A percentile compares a stretch with the other conserved stretches of the same genome.
Evolutionary conservation across 30 jellyfish, hydroid and myxozoan species (phyloP).

Genomic region (Turritopsis dohrnii): DNA sequence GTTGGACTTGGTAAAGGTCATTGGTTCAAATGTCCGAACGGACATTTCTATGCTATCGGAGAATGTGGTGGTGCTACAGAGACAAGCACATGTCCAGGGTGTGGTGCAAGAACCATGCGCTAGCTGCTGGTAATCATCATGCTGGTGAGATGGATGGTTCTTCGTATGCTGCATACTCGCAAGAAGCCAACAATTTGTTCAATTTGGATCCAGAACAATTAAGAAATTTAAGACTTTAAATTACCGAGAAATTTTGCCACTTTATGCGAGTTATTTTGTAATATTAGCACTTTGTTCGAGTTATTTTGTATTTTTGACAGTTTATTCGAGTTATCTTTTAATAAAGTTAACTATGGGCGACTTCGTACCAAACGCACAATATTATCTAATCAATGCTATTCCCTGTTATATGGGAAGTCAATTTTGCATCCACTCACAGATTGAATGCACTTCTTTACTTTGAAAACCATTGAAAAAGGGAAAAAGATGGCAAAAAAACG

Average conservation of each 20-base stretch:
- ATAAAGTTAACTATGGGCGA: too few relatives aligned
- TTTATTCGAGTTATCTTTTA: too few relatives aligned
- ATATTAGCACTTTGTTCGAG: too few relatives aligned
- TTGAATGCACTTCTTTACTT: too few relatives aligned
- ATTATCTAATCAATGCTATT: too few relatives aligned
- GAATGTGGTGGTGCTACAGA: slow-evolving; percentile 81
- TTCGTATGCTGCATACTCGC: slow-evolving; percentile 60
- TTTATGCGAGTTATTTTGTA: too few relatives aligned
- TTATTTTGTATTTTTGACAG: too few relatives aligned
- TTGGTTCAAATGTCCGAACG: slow-evolving; percentile 71
- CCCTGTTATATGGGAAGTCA: too few relatives aligned
- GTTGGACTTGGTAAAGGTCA: slow-evolving; percentile 50
- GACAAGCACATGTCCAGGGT: slow-evolving; percentile 56
- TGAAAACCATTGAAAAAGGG: too few relatives aligned
- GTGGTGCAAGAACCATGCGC: slow-evolving; percentile 47
- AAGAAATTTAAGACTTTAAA: not conserved
- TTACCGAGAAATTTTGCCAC: not conserved
- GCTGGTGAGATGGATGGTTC: slow-evolving; percentile 77
- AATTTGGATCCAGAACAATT: slow-evolving; percentile 5
- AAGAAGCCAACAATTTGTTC: slow-evolving; percentile 45
- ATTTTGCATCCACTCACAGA: too few relatives aligned
- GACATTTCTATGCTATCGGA: slow-evolving; percentile 73
- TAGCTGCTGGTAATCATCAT: slow-evolving; percentile 49
- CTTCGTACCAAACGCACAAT: too few relatives aligned
- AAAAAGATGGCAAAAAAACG: too few relatives aligned